Percentiles rank a stretch among this genome's conserved stretches.
Evolutionary conservation across 2,797 vertebrate genomes (phyloP).

Genomic region (Falco novaeseelandiae): DNA sequence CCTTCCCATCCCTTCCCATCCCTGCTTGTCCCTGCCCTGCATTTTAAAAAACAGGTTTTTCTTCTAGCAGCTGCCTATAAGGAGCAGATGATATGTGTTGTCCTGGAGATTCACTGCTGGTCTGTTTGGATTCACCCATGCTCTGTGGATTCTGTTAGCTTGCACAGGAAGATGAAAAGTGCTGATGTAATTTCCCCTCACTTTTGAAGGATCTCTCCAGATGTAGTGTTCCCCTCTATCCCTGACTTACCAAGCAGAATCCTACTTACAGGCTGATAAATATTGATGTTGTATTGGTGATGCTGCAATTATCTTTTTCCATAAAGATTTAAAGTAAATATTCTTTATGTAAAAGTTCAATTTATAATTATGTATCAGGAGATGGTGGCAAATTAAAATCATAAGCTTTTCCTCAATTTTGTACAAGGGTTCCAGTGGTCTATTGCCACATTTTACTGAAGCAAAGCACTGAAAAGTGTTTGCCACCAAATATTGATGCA

Average conservation of each 20-base stretch:
- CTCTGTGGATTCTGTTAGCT: neutral
- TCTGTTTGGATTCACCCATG: neutral
- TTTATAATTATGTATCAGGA: neutral
- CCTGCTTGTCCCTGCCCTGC: neutral
- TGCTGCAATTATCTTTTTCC: neutral
- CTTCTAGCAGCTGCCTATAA: neutral
- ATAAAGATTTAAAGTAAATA: neutral
- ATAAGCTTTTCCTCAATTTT: slow-evolving; percentile 21
- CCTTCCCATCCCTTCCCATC: neutral
- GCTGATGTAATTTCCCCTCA: neutral
- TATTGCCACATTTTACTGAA: neutral
- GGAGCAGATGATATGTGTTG: neutral
- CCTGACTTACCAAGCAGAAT: neutral
- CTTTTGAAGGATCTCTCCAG: neutral
- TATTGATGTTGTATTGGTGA: neutral
- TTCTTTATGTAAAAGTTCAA: neutral
- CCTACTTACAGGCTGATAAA: neutral
- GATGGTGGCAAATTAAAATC: neutral
- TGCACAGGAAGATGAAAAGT: neutral
- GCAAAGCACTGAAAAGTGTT: neutral
- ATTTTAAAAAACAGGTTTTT: neutral
- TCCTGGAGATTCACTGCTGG: neutral
- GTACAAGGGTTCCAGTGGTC: neutral
- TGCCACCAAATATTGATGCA: neutral
- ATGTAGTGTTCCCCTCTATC: neutral